Conservation (phyloP, 2,797 vertebrate species). For the Diplodus sargus region DNA sequence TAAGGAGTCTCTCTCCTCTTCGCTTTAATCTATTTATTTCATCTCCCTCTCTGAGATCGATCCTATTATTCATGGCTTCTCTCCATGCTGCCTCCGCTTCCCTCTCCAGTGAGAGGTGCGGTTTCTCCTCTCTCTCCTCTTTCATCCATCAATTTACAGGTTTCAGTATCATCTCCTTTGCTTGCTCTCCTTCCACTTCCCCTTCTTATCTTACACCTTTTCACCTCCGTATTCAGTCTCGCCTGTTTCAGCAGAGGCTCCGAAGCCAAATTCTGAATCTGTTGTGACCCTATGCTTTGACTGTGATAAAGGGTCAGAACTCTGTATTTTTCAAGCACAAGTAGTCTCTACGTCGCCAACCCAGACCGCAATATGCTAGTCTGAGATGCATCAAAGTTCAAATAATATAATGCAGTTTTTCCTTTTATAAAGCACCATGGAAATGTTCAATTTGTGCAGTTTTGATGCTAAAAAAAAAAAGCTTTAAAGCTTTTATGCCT, state of each 20-base stretch:
- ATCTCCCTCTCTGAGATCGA: conserved; percentile 58
- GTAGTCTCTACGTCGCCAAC: background rate
- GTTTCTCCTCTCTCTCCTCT: conserved; percentile 46
- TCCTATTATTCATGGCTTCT: conserved; percentile 55
- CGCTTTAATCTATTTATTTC: conserved; percentile 71
- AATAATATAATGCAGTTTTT: background rate
- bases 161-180: conserved; percentile 48
- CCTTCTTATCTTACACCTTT: conserved; percentile 37
- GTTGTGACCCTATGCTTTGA: conserved; percentile 5
- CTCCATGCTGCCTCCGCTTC: conserved; percentile 29
- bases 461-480: background rate
- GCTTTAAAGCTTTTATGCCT: background rate
- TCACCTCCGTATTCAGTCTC: conserved; percentile 3
- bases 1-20: conserved; percentile 35
- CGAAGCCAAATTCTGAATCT: conserved; percentile 4
- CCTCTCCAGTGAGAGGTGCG: conserved; percentile 24
- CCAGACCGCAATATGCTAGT: background rate
- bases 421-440: background rate
- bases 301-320: background rate
- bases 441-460: background rate
- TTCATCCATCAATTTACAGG: conserved; percentile 58
- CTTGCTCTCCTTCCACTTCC: conserved; percentile 16
- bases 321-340: background rate
- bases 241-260: conserved; percentile 6
- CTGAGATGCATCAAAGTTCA: background rate